Base-by-base conservation (phyloP, 2,797 vertebrate genomes). In the Distichodus sexfasciatus region DNA sequence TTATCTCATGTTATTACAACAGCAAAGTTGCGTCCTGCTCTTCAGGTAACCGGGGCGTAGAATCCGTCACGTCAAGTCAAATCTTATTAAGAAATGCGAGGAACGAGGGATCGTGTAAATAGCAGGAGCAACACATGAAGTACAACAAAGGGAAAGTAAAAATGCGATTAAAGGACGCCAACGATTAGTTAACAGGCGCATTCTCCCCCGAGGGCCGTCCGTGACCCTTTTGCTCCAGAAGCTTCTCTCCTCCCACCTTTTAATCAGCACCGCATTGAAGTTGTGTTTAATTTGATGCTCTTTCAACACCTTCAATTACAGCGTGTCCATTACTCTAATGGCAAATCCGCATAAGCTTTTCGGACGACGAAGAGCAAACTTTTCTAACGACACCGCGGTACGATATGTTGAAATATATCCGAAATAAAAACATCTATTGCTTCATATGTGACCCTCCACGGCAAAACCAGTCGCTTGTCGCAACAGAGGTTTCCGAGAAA, bases 271-370 rank as follows among this genome's bases (percentile, higher is more conserved):
- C 63, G 68, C 33, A 48, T 19, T 7, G 46, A 53, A 38, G 58
- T 69, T 77, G 51, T 2, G 17, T 77, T 82, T 83, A 83, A 81
- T 76, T 79, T 53, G 66, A 50, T 66, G 58, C 53, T 67, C 68
- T 61, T 75, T 63, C 51, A 66, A 2, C 35, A 57, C 57, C 72
- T 78, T 75, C 43, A 41, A 54, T 64, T 66, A 75, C 67, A 50
- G 74, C 67, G 12, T 66, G 69, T 75, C 50, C 72, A 76, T 81
- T 78, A 72, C 63, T 60, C 50, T 66, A 69, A 78, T 33, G 58
- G 69, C 67, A 79, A 82, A 78, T 78, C 65, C 36, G 59, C 36
- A 71, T 65, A 55, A 43, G 58, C 26, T 31, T 41, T 60, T 51
- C 10, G 53, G 65, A 64, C n/a, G n/a, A n/a, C n/a, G n/a, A n/a